Conservation (phyloP, 2,888 invertebrate species). For the Meloe dianella region DNA sequence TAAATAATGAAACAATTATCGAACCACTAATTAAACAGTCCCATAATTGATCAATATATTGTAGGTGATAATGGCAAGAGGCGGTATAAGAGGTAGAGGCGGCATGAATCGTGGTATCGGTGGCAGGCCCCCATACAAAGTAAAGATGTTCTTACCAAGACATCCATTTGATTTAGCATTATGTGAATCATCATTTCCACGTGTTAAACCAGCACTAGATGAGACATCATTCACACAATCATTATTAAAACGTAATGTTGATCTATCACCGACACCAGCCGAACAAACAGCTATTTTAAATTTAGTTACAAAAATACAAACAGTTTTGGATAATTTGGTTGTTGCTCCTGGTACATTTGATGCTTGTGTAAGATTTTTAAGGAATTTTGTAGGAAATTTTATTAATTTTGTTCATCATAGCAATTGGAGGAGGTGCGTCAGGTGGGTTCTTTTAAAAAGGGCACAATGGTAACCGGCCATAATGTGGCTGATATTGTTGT, state of each 20-base stretch:
- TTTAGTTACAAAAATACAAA: slow-evolving; percentile 93
- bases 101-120: slow-evolving; percentile 71
- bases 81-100: slow-evolving; percentile 69
- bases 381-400: background rate
- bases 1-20: background rate
- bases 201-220: slow-evolving; percentile 81
- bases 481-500: slow-evolving; percentile 97
- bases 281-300: slow-evolving; percentile 93
- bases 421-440: slow-evolving; percentile 94
- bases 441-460: slow-evolving; percentile 98
- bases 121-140: slow-evolving; percentile 69
- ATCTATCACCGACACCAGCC: slow-evolving; percentile 87
- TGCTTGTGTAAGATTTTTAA: slow-evolving; percentile 79
- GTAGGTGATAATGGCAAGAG: slow-evolving; percentile 70
- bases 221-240: slow-evolving; percentile 89
- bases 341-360: slow-evolving; percentile 93
- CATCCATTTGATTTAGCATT: slow-evolving; percentile 88
- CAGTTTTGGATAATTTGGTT: slow-evolving; percentile 91
- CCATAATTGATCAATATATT: too few species aligned
- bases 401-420: slow-evolving; percentile 58
- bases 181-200: slow-evolving; percentile 88
- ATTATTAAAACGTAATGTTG: slow-evolving; percentile 87
- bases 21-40: background rate
- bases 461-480: slow-evolving; percentile 94
- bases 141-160: slow-evolving; percentile 70